Percentiles rank a stretch among this genome's conserved stretches.
Evolutionary conservation across 1,140 invertebrate genomes (phyloP).

Genomic region (Brachionus plicatilis): DNA sequence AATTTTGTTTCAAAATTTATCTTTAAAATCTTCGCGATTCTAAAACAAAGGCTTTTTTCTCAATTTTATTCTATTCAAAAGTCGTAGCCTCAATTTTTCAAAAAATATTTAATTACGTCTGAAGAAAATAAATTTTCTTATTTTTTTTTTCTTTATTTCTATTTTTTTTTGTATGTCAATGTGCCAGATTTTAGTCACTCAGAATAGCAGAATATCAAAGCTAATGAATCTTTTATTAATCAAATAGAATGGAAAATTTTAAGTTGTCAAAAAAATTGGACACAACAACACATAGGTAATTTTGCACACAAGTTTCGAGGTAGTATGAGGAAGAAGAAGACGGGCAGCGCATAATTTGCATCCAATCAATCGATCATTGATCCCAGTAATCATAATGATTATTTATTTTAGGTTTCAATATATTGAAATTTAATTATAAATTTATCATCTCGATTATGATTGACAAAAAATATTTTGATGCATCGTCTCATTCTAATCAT

Average conservation of each 20-base stretch:
- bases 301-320: too few relatives aligned
- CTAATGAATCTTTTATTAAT: background rate
- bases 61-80: background rate
- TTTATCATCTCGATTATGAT: slow-evolving; percentile 38
- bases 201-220: background rate
- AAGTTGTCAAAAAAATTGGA: background rate
- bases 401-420: slow-evolving; percentile 22
- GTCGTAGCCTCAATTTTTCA: background rate
- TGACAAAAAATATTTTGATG: slow-evolving; percentile 37
- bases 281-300: too few relatives aligned
- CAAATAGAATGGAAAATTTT: background rate
- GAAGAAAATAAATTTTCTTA: background rate
- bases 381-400: background rate
- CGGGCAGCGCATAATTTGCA: background rate
- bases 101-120: background rate
- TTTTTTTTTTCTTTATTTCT: background rate
- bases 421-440: slow-evolving; percentile 39
- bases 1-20: background rate
- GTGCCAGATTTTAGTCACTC: background rate
- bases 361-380: slow-evolving; percentile 1
- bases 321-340: too few relatives aligned
- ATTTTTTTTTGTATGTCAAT: background rate
- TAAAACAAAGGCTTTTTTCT: background rate
- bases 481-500: slow-evolving; percentile 12
- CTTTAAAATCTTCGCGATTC: background rate